Evolutionary conservation across 37 sponge, comb jelly and placozoan genomes (phyloP), one percentile per base, ranked within the genome.

Genomic region (Crambe crambe): DNA sequence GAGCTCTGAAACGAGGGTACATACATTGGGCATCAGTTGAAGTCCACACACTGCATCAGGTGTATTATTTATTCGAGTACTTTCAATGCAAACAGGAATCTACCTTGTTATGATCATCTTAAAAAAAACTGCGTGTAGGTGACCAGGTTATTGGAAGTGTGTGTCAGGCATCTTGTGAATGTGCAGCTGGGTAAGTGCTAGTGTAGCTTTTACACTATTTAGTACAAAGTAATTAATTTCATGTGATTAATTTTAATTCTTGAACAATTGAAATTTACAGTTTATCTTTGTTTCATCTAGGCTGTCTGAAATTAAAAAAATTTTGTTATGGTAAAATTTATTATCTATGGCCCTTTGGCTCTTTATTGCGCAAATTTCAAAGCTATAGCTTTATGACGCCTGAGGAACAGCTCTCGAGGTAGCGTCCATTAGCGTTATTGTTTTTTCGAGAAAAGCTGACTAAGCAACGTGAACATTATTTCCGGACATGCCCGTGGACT

Each of bases 151-250:
- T 89, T 79, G 30, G 37, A 21, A 20, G n/a, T n/a, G n/a, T n/a
- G n/a, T n/a, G n/a, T n/a, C n/a, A 20, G 39, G 89, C 89, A 43
- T 74, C 74, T 34, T 83, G 85, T 84, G 80, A 83, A 67, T 89
- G 89, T 83, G 85, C 89, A 32, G 89, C 84, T 41, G 84, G 89
- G 85, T 89, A 79, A 44, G 80, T 75, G 23, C 29, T n/a, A n/a
- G n/a, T n/a, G n/a, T n/a, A n/a, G n/a, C n/a, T n/a, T n/a, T n/a
- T n/a, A n/a, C n/a, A n/a, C n/a, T n/a, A n/a, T n/a, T n/a, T n/a
- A n/a, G n/a, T n/a, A n/a, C n/a, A n/a, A n/a, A n/a, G n/a, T n/a
- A n/a, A n/a, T n/a, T n/a, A n/a, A n/a, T n/a, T n/a, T n/a, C n/a
- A n/a, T n/a, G n/a, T n/a, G n/a, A n/a, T n/a, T n/a, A n/a, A n/a